phyloP scores from a whole-genome alignment of 2,113 vertebrate species.

The Tympanuchus pallidicinctus region DNA sequence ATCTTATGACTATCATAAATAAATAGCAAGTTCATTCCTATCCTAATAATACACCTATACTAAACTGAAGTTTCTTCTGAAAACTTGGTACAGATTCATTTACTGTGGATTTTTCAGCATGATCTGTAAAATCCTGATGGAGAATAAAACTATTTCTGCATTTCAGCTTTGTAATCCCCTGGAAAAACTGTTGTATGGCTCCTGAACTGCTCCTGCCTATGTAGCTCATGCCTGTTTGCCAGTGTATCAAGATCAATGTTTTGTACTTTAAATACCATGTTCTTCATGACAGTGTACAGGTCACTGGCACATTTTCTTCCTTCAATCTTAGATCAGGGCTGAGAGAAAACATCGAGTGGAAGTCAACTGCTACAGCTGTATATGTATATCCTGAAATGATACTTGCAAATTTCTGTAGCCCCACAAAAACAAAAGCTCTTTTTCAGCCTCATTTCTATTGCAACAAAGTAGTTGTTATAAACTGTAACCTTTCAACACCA shows the following conservation, averaged over 20 bases:
- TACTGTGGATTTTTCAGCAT: not conserved
- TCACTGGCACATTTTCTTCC: not conserved
- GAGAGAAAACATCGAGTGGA: not conserved
- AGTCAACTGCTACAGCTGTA: not conserved
- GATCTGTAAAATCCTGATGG: constrained; percentile 8
- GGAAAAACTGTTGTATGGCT: not conserved
- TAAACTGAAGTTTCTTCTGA: not conserved
- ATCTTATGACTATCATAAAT: not conserved
- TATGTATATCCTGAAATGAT: constrained; percentile 19
- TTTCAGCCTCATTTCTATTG: constrained; percentile 33
- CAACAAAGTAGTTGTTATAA: constrained; percentile 64
- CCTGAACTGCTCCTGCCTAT: not conserved
- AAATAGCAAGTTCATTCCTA: not conserved
- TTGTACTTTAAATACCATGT: not conserved
- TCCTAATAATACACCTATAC: not conserved
- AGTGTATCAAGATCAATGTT: not conserved
- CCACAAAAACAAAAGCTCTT: constrained; percentile 31
- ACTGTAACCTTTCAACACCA: constrained; percentile 59
- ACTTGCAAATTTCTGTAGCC: constrained; percentile 63
- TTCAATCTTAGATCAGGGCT: not conserved
- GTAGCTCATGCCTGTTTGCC: not conserved
- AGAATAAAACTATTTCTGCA: not conserved
- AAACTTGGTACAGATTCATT: not conserved
- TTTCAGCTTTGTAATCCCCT: not conserved
- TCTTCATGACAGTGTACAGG: not conserved